These are phyloP conservation scores for Apeltes quadracus DNA, from an alignment of 2,113 vertebrate genomes.

Conservation along the genomic window DNA sequence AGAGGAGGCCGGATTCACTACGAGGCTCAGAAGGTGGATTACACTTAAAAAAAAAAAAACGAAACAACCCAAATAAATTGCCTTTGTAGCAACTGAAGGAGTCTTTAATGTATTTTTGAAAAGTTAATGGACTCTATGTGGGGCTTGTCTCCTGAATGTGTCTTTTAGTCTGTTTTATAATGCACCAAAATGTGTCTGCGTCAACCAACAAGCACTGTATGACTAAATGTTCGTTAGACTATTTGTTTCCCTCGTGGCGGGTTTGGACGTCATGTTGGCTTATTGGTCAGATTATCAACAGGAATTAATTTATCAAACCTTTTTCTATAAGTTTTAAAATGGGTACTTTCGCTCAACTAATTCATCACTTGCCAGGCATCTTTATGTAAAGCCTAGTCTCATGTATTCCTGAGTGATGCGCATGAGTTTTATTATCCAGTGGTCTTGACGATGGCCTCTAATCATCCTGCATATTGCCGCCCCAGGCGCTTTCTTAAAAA, in stretches of 20 bases:
- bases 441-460: neutral
- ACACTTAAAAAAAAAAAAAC: conserved; percentile 43
- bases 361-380: neutral
- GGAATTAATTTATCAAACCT: neutral
- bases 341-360: neutral
- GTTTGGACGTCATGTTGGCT: neutral
- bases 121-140: neutral
- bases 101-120: neutral
- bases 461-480: neutral
- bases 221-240: neutral
- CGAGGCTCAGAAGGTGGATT: conserved; percentile 48
- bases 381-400: neutral
- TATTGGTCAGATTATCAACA: neutral
- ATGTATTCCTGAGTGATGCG: neutral
- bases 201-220: neutral
- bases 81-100: neutral
- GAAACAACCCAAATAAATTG: conserved; percentile 17
- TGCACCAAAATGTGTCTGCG: neutral
- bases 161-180: neutral
- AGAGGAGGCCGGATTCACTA: conserved; percentile 78
- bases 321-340: neutral
- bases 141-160: neutral
- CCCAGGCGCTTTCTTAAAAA: neutral
- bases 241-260: neutral
- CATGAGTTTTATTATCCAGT: neutral